Evolutionary conservation across 2,888 invertebrate species (phyloP).

Genomic region (Dascillus cervinus): DNA sequence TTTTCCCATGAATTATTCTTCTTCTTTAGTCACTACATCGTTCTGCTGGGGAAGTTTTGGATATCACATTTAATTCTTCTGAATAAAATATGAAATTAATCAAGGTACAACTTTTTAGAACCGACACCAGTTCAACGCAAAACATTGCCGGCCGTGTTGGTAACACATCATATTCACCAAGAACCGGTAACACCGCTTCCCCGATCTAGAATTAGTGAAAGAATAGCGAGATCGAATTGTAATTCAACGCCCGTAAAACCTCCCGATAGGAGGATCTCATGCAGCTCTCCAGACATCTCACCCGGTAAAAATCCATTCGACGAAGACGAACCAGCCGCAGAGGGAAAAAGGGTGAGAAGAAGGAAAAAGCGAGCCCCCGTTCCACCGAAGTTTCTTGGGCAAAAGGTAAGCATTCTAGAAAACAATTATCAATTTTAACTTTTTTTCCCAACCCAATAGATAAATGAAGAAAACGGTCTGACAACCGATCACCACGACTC

Average conservation of each 20-base stretch:
- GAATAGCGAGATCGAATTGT: slow-evolving; percentile 6
- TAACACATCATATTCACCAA: too few relatives aligned
- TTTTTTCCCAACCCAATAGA: too few relatives aligned
- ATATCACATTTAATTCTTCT: too few relatives aligned
- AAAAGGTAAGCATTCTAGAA: slow-evolving; percentile 6
- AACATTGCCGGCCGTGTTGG: too few relatives aligned
- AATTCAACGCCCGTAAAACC: slow-evolving; percentile 1
- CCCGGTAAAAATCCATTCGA: slow-evolving; percentile 17
- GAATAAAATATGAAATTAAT: too few relatives aligned
- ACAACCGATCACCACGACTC: slow-evolving; percentile 16
- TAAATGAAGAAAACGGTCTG: too few relatives aligned
- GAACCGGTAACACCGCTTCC: slow-evolving; percentile 9
- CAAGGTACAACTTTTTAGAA: too few relatives aligned
- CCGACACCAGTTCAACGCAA: too few relatives aligned
- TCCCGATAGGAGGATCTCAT: slow-evolving; percentile 1
- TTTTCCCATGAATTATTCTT: too few relatives aligned
- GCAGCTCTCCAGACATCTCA: slow-evolving; percentile 2
- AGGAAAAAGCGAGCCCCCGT: slow-evolving; percentile 23
- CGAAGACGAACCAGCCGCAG: slow-evolving; percentile 10
- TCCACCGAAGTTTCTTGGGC: too few relatives aligned
- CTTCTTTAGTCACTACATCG: too few relatives aligned
- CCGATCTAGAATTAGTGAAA: slow-evolving; percentile 13
- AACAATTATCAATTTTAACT: not conserved
- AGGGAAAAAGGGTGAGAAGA: slow-evolving; percentile 7
- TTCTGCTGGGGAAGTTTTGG: too few relatives aligned